A percentile compares a stretch with the other conserved stretches of the same genome.
phyloP scores from a whole-genome alignment of 2,888 invertebrate genomes.

The Megastigmus dorsalis region DNA sequence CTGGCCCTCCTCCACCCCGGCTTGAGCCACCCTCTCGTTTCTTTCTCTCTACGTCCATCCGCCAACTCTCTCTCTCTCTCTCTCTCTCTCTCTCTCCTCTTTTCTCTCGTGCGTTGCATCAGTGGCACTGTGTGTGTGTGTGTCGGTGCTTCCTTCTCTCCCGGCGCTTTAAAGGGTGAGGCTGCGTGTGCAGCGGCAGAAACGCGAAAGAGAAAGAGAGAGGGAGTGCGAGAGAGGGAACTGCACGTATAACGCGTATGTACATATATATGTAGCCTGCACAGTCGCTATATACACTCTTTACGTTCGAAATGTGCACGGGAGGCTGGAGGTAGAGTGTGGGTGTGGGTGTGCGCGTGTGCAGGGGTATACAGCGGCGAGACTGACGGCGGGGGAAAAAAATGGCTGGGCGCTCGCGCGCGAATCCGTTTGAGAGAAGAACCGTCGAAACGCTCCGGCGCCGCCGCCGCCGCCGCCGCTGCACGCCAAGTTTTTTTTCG shows the following conservation, averaged over 20 bases:
- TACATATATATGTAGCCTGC: background rate
- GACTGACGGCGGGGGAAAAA: conserved; percentile 15
- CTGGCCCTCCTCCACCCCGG: too few species aligned
- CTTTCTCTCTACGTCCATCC: conserved; percentile 11
- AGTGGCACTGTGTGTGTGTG: background rate
- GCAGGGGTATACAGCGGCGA: too few species aligned
- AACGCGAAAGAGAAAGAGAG: background rate
- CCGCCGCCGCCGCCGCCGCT: too few species aligned
- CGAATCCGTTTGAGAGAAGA: conserved; percentile 39
- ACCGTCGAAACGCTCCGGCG: background rate
- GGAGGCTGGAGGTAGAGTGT: background rate
- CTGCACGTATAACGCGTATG: background rate
- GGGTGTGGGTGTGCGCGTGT: too few species aligned
- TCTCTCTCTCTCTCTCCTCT: background rate
- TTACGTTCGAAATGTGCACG: conserved; percentile 36
- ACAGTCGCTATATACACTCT: conserved; percentile 18
- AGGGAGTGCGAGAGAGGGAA: conserved; percentile 1
- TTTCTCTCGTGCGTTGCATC: conserved; percentile 7
- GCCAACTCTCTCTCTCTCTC: background rate
- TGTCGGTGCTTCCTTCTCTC: background rate
- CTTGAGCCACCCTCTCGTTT: too few species aligned
- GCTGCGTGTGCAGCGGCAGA: conserved; percentile 14
- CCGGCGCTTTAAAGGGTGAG: conserved; percentile 15
- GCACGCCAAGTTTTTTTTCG: conserved; percentile 29
- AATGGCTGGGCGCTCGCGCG: conserved; percentile 9